Base-by-base conservation (phyloP, 2,797 vertebrate species). In the Pantherophis vulpinus region DNA sequence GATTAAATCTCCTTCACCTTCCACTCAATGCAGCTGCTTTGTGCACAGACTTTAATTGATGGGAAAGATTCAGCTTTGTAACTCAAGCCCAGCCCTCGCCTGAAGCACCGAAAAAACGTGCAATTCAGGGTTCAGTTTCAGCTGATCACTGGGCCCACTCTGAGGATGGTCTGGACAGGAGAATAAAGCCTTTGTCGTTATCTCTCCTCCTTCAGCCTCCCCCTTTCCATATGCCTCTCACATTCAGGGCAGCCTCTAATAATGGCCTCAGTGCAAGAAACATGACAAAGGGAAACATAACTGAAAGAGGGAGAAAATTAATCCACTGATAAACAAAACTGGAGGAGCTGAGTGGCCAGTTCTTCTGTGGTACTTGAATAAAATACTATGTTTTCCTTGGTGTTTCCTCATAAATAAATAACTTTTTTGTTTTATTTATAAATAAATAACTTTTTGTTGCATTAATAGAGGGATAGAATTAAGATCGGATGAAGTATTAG, bases 111-210 rank as follows among this genome's bases (percentile, higher is more conserved):
- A 97, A 97, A 88, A 61, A 97, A 97, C n/a, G 90, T 97, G 97
- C 95, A 90, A 98, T 97, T 98, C 98, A 98, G 95, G 97, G 96
- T 96, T 97, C 96, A 91, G 95, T 98, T 97, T 97, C 97, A 97
- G 95, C 96, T 97, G 98, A 98, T 98, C 98, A 96, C 96, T 96
- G 96, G 95, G 93, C 94, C 74, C 59, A 93, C 95, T 97, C 95
- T 94, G 96, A 92, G 96, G 97, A 97, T 90, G 94, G 97, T 94
- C 94, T 96, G 96, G 95, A 94, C 96, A 96, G 95, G 94, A 98
- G 97, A 98, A 98, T 97, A 94, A 96, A 95, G 93, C 95, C 97
- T 98, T 98, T 98, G 98, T 98, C 95, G 93, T 93, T 96, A 95
- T 97, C 92, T 95, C 1, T 94, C 93, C 95, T 93, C 95, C 93